Conservation (phyloP, 2,888 invertebrate genomes). For the Clitarchus hookeri region DNA sequence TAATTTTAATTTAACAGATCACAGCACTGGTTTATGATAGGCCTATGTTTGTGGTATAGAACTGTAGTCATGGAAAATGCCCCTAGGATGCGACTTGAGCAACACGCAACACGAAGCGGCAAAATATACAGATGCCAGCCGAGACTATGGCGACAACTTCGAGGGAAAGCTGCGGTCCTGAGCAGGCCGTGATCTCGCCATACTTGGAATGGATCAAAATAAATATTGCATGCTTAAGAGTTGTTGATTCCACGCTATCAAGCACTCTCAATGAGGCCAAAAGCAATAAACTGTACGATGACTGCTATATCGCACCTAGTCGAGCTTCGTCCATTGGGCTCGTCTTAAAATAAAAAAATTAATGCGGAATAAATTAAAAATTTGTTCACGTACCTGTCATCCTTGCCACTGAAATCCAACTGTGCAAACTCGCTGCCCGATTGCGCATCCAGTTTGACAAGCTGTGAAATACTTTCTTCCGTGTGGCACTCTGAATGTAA, state of each 20-base stretch:
- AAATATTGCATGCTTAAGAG: not conserved
- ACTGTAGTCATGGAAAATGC: too few species aligned
- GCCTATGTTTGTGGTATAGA: too few species aligned
- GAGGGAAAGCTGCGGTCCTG: not conserved
- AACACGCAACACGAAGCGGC: not conserved
- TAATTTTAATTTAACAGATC: too few species aligned
- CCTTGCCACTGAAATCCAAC: slow-evolving; percentile 20
- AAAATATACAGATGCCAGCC: not conserved
- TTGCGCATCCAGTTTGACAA: slow-evolving; percentile 21
- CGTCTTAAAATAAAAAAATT: too few species aligned
- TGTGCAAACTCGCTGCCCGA: slow-evolving; percentile 15
- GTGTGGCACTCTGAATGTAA: not conserved
- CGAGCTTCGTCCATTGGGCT: too few species aligned
- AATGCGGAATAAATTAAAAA: not conserved
- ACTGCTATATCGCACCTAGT: not conserved
- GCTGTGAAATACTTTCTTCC: not conserved
- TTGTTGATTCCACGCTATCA: not conserved
- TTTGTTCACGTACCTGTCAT: slow-evolving; percentile 4
- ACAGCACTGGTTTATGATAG: too few species aligned
- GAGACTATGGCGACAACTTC: not conserved
- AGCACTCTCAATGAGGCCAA: not conserved
- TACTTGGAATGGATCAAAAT: not conserved
- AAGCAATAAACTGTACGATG: not conserved
- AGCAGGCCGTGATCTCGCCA: not conserved
- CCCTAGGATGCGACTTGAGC: not conserved